phyloP scores from a whole-genome alignment of 2,888 invertebrate species.

The Brachypterus glaber region DNA sequence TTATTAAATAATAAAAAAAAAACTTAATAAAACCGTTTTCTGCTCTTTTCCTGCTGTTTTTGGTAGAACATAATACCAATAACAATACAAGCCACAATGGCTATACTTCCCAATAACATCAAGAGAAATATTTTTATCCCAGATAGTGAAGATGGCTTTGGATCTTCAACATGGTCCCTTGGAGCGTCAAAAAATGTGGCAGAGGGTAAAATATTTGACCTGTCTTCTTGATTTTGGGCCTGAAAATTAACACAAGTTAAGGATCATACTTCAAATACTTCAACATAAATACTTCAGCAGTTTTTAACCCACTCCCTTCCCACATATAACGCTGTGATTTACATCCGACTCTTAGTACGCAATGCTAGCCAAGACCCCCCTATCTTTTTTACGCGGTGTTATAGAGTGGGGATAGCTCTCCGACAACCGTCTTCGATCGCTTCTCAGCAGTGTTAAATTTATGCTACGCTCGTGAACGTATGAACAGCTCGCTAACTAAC shows the following conservation, averaged over 20 bases:
- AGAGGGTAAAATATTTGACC: slow-evolving; percentile 77
- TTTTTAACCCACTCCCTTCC: no score
- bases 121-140: slow-evolving; percentile 86
- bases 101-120: slow-evolving; percentile 74
- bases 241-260: slow-evolving; percentile 30
- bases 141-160: slow-evolving; percentile 74
- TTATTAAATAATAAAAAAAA: slow-evolving; percentile 9
- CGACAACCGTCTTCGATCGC: no score
- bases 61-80: slow-evolving; percentile 90
- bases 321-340: no score
- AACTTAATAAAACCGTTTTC: slow-evolving; percentile 75
- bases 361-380: no score
- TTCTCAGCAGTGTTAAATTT: no score
- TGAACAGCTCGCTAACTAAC: no score
- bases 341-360: neutral
- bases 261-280: slow-evolving; percentile 1
- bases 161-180: slow-evolving; percentile 82
- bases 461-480: no score
- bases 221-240: slow-evolving; percentile 58
- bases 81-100: slow-evolving; percentile 72
- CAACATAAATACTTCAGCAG: no score
- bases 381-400: no score
- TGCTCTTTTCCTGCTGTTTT: slow-evolving; percentile 78
- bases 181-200: slow-evolving; percentile 87
- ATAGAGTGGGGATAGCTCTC: no score